These are phyloP conservation scores for Ataeniobius toweri DNA, from an alignment of 2,797 vertebrate species.

Conservation along the genomic window DNA sequence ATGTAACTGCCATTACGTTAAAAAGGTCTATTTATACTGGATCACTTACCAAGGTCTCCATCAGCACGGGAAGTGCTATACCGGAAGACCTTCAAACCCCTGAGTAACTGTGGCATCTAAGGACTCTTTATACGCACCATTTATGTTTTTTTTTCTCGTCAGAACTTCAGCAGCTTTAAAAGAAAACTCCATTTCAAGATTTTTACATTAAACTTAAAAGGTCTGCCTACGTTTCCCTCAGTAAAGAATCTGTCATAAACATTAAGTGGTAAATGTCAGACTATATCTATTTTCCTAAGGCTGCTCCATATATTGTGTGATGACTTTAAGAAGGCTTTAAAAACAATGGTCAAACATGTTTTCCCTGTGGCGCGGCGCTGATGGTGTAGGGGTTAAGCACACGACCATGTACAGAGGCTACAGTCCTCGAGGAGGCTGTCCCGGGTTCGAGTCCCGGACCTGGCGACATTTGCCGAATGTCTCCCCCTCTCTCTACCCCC, in stretches of 20 bases:
- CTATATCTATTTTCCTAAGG: not conserved
- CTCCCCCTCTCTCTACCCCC: too few species aligned
- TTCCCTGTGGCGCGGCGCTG: not conserved
- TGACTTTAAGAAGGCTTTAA: not conserved
- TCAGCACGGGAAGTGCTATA: conserved; percentile 27
- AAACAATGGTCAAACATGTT: not conserved
- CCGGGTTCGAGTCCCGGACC: too few species aligned
- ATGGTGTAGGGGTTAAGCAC: too few species aligned
- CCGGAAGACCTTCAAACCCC: conserved; percentile 10
- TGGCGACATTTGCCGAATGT: too few species aligned
- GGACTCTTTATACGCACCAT: conserved; percentile 10
- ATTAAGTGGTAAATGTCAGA: not conserved
- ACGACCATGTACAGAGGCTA: too few species aligned
- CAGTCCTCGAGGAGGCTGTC: too few species aligned
- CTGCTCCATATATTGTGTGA: not conserved
- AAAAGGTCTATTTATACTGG: conserved; percentile 43
- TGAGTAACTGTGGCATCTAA: conserved; percentile 23
- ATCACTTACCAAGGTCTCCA: conserved; percentile 20
- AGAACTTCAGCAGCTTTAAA: not conserved
- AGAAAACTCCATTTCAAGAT: conserved; percentile 22
- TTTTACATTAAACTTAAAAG: conserved; percentile 6
- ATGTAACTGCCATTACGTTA: conserved; percentile 22
- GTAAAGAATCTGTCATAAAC: not conserved
- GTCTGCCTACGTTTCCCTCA: conserved; percentile 32
- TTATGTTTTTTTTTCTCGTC: conserved; percentile 32